A percentile compares a stretch with the other conserved stretches of the same genome.
Conservation (phyloP, 92 coral and sea anemone genomes). For the Palythoa grandis region DNA sequence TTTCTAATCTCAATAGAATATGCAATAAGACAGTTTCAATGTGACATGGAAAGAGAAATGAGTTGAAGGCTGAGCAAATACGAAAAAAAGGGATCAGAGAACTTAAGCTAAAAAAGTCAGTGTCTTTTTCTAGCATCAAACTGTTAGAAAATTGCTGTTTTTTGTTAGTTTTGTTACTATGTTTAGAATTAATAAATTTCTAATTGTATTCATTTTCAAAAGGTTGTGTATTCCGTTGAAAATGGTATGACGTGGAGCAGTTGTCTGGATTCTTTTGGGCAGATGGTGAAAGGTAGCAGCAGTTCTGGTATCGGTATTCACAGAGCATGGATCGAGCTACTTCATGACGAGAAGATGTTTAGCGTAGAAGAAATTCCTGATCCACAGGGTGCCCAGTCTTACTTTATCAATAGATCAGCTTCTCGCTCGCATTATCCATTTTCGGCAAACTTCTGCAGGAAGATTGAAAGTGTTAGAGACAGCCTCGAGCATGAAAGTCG, state of each 20-base stretch:
- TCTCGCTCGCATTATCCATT: slow-evolving; percentile 34
- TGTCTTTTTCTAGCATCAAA: too few relatives aligned
- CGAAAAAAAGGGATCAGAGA: too few relatives aligned
- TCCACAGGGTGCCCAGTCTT: slow-evolving; percentile 62
- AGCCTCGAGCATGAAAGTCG: slow-evolving; percentile 24
- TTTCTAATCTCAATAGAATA: too few relatives aligned
- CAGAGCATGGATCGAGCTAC: slow-evolving; percentile 41
- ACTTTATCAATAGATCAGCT: slow-evolving; percentile 39
- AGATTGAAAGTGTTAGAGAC: slow-evolving; percentile 43
- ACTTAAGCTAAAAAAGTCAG: too few relatives aligned
- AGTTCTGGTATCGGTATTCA: background rate
- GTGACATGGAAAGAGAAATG: too few relatives aligned
- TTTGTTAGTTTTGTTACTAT: too few relatives aligned
- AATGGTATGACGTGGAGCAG: slow-evolving; percentile 12
- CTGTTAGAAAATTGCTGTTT: too few relatives aligned
- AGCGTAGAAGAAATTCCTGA: slow-evolving; percentile 60
- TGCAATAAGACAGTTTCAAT: too few relatives aligned
- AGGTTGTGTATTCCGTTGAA: slow-evolving; percentile 43
- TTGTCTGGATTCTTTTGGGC: slow-evolving; percentile 3
- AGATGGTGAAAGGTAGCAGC: background rate
- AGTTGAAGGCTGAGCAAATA: too few relatives aligned
- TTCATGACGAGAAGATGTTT: slow-evolving; percentile 43
- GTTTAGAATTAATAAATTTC: background rate
- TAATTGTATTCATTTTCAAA: background rate
- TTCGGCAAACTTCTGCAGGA: slow-evolving; percentile 31